These are phyloP conservation scores for Globodera ellingtonae DNA, from an alignment of 1,140 invertebrate genomes.

Conservation along the genomic window DNA sequence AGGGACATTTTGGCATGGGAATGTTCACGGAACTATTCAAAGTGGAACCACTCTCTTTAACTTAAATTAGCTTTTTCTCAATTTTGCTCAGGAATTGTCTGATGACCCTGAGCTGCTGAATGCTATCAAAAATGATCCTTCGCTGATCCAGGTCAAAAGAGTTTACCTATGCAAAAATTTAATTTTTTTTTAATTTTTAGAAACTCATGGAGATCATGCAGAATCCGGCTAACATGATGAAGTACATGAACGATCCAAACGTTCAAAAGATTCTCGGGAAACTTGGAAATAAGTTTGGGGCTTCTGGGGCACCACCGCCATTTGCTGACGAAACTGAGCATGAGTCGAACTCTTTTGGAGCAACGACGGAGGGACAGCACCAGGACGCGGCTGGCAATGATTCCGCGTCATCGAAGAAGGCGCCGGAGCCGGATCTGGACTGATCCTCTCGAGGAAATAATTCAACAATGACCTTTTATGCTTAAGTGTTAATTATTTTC, in stretches of 20 bases:
- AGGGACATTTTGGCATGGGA: background rate
- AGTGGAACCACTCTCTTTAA: background rate
- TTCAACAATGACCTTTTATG: no score
- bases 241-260: conserved; percentile 31
- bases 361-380: background rate
- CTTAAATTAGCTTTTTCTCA: background rate
- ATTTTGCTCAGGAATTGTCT: conserved; percentile 15
- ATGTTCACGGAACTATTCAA: conserved; percentile 33
- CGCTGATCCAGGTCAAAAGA: conserved; percentile 12
- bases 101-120: conserved; percentile 37
- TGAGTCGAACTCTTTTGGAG: background rate
- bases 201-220: conserved; percentile 37
- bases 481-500: no score
- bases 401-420: conserved; percentile 29
- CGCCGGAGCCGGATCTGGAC: conserved; percentile 48
- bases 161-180: background rate
- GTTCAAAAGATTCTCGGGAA: conserved; percentile 33
- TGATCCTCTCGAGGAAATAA: background rate
- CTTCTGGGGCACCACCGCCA: background rate
- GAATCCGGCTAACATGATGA: conserved; percentile 41
- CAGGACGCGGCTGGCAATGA: background rate
- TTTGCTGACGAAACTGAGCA: conserved; percentile 13
- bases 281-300: conserved; percentile 26
- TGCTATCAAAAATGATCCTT: conserved; percentile 36
- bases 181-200: background rate